Percentiles rank a stretch among this genome's conserved stretches.
Conservation (phyloP, 2,888 invertebrate species). For the Tachina lurida region DNA sequence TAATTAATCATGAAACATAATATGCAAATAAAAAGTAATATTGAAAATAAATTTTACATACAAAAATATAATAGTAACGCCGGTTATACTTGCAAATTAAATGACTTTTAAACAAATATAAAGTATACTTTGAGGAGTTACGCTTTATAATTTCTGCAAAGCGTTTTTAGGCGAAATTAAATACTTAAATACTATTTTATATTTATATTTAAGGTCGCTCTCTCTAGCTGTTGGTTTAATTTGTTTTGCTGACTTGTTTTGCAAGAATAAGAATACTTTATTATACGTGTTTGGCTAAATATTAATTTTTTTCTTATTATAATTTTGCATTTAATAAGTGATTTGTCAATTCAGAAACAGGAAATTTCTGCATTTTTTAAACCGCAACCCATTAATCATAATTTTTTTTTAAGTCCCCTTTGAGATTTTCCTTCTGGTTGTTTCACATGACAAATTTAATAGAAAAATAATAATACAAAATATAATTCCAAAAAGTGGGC, state of each 20-base stretch:
- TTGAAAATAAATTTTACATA: not conserved
- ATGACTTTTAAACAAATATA: too few relatives aligned
- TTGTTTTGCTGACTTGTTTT: not conserved
- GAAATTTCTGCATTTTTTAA: not conserved
- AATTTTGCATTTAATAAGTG: not conserved
- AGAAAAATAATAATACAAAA: too few relatives aligned
- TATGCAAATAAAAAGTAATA: conserved; percentile 16
- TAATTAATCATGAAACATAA: conserved; percentile 38
- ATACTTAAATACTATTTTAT: not conserved
- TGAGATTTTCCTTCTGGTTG: not conserved
- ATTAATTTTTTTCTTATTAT: not conserved
- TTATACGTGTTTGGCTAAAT: too few relatives aligned
- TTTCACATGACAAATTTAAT: not conserved
- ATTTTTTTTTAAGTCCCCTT: not conserved
- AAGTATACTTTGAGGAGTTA: not conserved
- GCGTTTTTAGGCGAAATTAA: not conserved
- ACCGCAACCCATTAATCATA: not conserved
- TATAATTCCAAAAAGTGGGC: too few relatives aligned
- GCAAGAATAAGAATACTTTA: too few relatives aligned
- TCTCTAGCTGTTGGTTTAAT: too few relatives aligned
- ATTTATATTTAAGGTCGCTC: too few relatives aligned
- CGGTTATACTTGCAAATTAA: too few relatives aligned
- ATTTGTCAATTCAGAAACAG: not conserved
- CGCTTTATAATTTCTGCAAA: not conserved
- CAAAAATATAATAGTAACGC: not conserved